Base-by-base conservation (phyloP, 2,113 vertebrate species). In the Larimichthys polyactis region DNA sequence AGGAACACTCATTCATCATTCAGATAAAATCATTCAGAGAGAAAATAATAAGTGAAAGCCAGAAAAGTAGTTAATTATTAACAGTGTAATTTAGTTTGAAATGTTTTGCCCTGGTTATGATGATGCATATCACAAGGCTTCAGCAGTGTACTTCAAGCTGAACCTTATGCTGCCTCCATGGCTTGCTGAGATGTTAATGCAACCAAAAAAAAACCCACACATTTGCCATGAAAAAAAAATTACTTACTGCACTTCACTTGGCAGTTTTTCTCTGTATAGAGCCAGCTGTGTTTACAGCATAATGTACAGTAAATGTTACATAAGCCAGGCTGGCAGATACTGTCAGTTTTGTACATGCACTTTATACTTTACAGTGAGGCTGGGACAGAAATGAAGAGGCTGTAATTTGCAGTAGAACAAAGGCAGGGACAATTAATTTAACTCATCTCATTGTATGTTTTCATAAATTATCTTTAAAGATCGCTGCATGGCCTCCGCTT, bases 221-320 rank as follows among this genome's bases (percentile, higher is more conserved):
- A 55, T 75, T 75, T 68, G 8, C 27, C 4, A 52, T 60, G 14
- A 62, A 6, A 64, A 40, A 40, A 36, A 36, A 36, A 36, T 48
- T 71, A 86, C 17, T 46, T 43, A 58, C 46, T 85, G 77, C 36
- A 69, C 64, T 80, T 74, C 57, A 36, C 76, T 77, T 66, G 68
- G 78, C 69, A 68, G 54, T 24, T 71, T 65, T 74, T 74, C 4
- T 6, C 72, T 72, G n/a, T 64, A 79, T 73, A 49, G 71, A 86
- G 65, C 77, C 83, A 89, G 87, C 85, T 92, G 89, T 89, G 82
- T 85, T 89, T 70, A 83, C 72, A 75, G 62, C 69, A 72, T n/a
- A 51, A 66, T 70, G 70, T 77, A 83, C 67, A 81, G 67, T 48
- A 40, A 78, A 65, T 55, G 72, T 88, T 89, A 84, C 83, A 66